A percentile compares a stretch with the other conserved stretches of the same genome.
phyloP scores from a whole-genome alignment of 2,888 invertebrate species.

The Apamea crenata region DNA sequence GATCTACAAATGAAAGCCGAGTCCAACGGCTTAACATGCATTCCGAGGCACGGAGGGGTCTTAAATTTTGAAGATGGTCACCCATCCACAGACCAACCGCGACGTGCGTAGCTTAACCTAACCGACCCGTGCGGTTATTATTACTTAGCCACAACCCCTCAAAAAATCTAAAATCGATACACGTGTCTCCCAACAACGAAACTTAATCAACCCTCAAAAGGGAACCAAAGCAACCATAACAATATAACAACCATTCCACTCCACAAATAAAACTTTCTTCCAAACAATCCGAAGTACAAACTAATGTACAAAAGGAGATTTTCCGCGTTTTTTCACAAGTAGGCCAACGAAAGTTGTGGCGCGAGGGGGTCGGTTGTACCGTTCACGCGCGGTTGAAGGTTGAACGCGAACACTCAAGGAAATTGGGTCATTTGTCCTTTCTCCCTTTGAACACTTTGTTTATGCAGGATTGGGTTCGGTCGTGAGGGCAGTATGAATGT shows the following conservation, averaged over 20 bases:
- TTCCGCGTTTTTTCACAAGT: slow-evolving; percentile 77
- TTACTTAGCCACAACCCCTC: no score
- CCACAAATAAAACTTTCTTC: slow-evolving; percentile 48
- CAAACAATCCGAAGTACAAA: slow-evolving; percentile 45
- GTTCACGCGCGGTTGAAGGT: slow-evolving; percentile 84
- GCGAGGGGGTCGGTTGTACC: slow-evolving; percentile 65
- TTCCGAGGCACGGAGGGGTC: no score
- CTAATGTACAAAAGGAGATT: slow-evolving; percentile 60
- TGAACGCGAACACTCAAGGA: slow-evolving; percentile 78
- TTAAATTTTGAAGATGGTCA: no score
- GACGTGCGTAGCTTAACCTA: no score
- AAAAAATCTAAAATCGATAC: slow-evolving; percentile 5
- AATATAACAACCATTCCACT: slow-evolving; percentile 18
- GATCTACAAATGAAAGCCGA: no score
- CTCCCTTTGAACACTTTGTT: slow-evolving; percentile 74
- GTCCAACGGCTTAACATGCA: no score
- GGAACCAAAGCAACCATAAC: slow-evolving; percentile 35
- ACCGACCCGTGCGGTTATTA: no score
- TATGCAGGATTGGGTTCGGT: slow-evolving; percentile 72
- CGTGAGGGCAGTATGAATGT: slow-evolving; percentile 60
- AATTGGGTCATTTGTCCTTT: slow-evolving; percentile 89
- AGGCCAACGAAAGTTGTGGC: slow-evolving; percentile 70
- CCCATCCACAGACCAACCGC: no score
- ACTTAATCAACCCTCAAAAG: slow-evolving; percentile 16
- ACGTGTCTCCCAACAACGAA: slow-evolving; percentile 11